These are phyloP conservation scores for Halichondria panicea DNA, from an alignment of 37 sponge, comb jelly and placozoan species.

Conservation along the genomic window DNA sequence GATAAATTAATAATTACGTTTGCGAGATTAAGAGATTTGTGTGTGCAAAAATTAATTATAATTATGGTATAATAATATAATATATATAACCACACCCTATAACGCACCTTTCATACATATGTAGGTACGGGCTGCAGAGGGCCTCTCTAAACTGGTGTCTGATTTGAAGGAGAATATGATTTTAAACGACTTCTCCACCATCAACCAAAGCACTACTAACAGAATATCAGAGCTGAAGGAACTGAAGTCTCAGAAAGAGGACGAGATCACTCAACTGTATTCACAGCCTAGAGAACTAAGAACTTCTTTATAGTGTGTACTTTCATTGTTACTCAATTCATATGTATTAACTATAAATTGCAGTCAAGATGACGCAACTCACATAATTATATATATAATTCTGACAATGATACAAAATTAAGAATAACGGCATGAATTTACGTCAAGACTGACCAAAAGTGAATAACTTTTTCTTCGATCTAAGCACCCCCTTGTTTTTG, in stretches of 20 bases:
- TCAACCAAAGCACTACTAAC: constrained; percentile 71
- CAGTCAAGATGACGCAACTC: too few relatives aligned
- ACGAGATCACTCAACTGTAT: too few relatives aligned
- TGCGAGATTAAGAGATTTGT: too few relatives aligned
- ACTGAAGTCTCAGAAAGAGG: constrained; percentile 6
- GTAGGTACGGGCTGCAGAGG: constrained; percentile 85
- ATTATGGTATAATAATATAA: neutral
- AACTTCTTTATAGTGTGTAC: too few relatives aligned
- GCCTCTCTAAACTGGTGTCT: constrained; percentile 73
- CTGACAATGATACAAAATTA: too few relatives aligned
- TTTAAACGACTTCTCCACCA: constrained; percentile 87
- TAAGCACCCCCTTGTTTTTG: constrained; percentile 12
- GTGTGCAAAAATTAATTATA: neutral
- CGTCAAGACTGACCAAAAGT: constrained; percentile 55
- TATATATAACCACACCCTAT: too few relatives aligned
- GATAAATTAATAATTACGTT: too few relatives aligned
- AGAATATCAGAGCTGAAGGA: constrained; percentile 39
- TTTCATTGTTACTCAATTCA: too few relatives aligned
- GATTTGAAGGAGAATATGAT: constrained; percentile 89
- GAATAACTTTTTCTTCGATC: constrained; percentile 34
- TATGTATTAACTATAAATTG: too few relatives aligned
- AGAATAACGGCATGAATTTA: too few relatives aligned
- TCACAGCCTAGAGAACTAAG: too few relatives aligned
- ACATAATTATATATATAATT: too few relatives aligned
- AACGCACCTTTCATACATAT: neutral